Evolutionary conservation across 2,797 vertebrate species (phyloP), one percentile per base, ranked within the genome.

Genomic region (Avahi laniger): DNA sequence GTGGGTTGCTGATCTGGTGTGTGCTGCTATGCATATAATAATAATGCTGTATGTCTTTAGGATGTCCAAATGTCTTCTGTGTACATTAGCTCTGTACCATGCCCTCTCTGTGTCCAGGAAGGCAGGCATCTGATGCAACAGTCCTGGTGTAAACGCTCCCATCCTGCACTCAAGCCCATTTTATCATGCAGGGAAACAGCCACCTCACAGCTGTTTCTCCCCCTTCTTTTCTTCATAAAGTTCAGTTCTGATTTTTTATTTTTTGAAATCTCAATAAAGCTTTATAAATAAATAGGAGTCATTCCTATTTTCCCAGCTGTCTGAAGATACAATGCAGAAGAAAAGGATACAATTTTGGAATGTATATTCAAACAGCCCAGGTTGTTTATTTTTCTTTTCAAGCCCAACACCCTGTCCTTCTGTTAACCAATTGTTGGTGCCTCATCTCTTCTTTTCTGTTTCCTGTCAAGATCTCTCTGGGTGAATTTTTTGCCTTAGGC

Each of bases 241-340:
- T 92, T 96, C 61, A 90, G 48, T 50, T 86, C 0, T 35, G 30
- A 17, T 54, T 84, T 83, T 81, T 70, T 59, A 24, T 79, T 70
- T 79, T 89, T 17, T 33, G 22, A 76, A 96, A 94, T 83, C 84
- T n/a, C 61, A 88, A 46, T 84, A 95, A 95, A 95, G 43, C 89
- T 97, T 96, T 97, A 89, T 81, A 94, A 95, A 69, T 94, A 96
- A 96, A 96, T 84, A 89, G 33, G 52, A 88, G 38, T 59, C 41
- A 35, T 79, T 52, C 84, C 4, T 80, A 81, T 57, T 41, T 82
- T 96, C 43, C 46, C 43, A 12, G 41, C 46, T 95, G 59, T 73
- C 79, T 48, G 46, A 69, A 89, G 59, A 95, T 65, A 78, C 76
- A 73, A 17, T 35, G 35, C 73, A 35, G 54, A 48, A 94, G 91